A percentile compares a stretch with the other conserved stretches of the same genome.
These are phyloP conservation scores for Poeciliopsis infans DNA, from an alignment of 2,797 vertebrate species.

Conservation along the genomic window DNA sequence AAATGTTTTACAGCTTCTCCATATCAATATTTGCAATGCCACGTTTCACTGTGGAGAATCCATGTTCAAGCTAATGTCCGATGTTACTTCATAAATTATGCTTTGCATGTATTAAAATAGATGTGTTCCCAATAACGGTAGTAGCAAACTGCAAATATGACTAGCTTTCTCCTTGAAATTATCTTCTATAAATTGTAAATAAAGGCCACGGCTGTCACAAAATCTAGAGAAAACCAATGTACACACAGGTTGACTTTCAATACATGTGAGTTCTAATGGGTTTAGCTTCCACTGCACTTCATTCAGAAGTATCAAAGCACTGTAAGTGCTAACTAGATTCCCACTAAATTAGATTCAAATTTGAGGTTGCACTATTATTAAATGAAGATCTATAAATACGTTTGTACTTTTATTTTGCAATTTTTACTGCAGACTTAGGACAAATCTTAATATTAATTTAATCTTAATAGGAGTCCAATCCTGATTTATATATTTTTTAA, in stretches of 20 bases:
- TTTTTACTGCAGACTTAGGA: background rate
- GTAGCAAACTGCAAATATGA: too few species aligned
- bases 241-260: background rate
- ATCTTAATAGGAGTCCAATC: background rate
- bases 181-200: background rate
- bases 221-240: background rate
- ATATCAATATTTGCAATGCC: background rate
- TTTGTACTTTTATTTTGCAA: background rate
- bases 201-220: background rate
- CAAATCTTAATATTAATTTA: background rate
- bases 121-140: background rate
- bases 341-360: background rate
- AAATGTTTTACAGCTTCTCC: background rate
- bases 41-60: background rate
- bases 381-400: background rate
- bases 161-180: too few species aligned
- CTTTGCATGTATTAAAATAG: background rate
- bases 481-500: background rate
- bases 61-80: background rate
- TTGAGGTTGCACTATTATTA: background rate
- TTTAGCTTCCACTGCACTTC: too few species aligned
- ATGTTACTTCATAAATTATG: background rate
- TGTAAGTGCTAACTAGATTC: background rate
- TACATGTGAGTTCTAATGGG: too few species aligned
- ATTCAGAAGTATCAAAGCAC: too few species aligned